A percentile compares a stretch with the other conserved stretches of the same genome.
These are phyloP conservation scores for Mythimna loreyi DNA, from an alignment of 2,888 invertebrate species.

Conservation along the genomic window DNA sequence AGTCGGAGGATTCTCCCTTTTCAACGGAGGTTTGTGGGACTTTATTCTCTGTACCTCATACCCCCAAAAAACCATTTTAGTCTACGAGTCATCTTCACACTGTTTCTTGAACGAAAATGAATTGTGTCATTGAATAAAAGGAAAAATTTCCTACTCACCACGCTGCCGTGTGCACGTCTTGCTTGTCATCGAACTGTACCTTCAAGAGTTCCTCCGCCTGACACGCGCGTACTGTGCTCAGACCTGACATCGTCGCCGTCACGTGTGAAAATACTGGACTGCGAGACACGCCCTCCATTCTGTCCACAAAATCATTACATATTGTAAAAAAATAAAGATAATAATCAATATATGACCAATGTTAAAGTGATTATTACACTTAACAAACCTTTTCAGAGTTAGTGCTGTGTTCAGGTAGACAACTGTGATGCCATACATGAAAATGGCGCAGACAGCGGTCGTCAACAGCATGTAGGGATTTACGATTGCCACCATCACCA, in stretches of 20 bases:
- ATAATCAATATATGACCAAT: not conserved
- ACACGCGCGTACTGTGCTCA: slow-evolving; percentile 94
- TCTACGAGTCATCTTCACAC: too few relatives aligned
- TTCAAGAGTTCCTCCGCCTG: slow-evolving; percentile 92
- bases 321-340: not conserved
- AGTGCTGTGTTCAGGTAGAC: slow-evolving; percentile 94
- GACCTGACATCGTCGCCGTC: slow-evolving; percentile 94
- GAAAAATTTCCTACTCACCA: slow-evolving; percentile 80
- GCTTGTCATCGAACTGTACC: slow-evolving; percentile 92
- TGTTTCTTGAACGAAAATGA: not conserved
- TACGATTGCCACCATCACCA: slow-evolving; percentile 93
- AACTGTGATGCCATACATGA: slow-evolving; percentile 92
- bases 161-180: slow-evolving; percentile 92
- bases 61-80: not conserved
- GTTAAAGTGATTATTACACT: not conserved
- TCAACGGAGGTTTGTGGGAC: too few relatives aligned
- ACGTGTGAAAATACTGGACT: slow-evolving; percentile 97
- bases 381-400: slow-evolving; percentile 91
- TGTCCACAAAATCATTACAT: slow-evolving; percentile 50
- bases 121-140: not conserved
- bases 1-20: too few relatives aligned
- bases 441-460: slow-evolving; percentile 90
- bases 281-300: slow-evolving; percentile 91
- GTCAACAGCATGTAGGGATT: slow-evolving; percentile 93
- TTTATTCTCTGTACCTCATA: too few relatives aligned